These are phyloP conservation scores for Charanyca ferruginea DNA, from an alignment of 2,888 invertebrate species.

Conservation along the genomic window DNA sequence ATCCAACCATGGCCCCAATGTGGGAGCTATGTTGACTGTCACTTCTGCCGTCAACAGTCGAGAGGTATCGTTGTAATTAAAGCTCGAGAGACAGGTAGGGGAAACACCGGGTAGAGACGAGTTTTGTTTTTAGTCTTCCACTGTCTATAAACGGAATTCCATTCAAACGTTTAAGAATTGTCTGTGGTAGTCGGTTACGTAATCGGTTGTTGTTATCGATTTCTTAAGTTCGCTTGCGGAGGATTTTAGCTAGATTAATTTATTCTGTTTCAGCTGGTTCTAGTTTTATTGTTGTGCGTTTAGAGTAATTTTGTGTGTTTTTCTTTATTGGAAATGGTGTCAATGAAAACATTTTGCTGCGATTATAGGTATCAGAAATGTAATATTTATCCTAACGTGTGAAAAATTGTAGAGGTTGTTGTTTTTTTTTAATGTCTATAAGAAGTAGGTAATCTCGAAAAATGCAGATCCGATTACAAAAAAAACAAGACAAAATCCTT, in stretches of 20 bases:
- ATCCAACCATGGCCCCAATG: constrained; percentile 23
- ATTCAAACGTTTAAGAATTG: constrained; percentile 9
- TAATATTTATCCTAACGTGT: no score
- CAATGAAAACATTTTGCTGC: not conserved
- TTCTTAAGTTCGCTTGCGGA: constrained; percentile 2
- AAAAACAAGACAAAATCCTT: no score
- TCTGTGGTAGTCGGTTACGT: constrained; percentile 2
- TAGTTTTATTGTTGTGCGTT: not conserved
- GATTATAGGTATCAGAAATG: no score
- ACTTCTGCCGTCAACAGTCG: constrained; percentile 21
- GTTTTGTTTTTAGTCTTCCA: constrained; percentile 36
- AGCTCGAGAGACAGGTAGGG: constrained; percentile 23
- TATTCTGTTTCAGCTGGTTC: constrained; percentile 18
- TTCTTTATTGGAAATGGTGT: not conserved
- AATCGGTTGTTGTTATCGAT: constrained; percentile 33
- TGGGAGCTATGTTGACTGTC: constrained; percentile 9
- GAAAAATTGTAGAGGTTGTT: no score
- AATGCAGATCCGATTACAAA: no score
- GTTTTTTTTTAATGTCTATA: no score
- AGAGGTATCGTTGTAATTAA: constrained; percentile 53
- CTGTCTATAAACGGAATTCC: constrained; percentile 12
- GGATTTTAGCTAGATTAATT: constrained; percentile 47
- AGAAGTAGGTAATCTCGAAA: no score
- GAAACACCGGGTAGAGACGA: constrained; percentile 7
- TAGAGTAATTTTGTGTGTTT: not conserved